These are phyloP conservation scores for Budorcas taxicolor DNA, from an alignment of 2,113 vertebrate species.

Conservation along the genomic window DNA sequence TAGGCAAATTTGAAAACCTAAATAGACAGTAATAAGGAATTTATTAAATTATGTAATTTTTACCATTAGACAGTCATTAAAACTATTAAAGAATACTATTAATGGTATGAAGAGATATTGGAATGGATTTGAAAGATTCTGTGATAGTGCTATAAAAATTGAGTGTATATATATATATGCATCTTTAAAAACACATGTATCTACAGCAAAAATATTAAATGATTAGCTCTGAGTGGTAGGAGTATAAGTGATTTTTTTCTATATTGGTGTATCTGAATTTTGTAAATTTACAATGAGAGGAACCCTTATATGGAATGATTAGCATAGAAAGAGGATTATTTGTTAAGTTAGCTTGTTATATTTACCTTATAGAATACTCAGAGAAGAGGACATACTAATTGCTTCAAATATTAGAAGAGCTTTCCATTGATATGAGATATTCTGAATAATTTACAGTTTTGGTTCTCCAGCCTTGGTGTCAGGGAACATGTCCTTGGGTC, in stretches of 20 bases:
- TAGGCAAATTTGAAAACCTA: constrained; percentile 1
- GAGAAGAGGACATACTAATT: not conserved
- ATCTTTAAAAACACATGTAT: not conserved
- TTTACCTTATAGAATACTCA: not conserved
- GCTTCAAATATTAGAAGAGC: constrained; percentile 16
- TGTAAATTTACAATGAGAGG: not conserved
- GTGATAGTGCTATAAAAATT: not conserved
- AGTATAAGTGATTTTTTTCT: not conserved
- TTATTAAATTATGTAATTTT: constrained; percentile 23
- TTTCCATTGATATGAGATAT: constrained; percentile 6
- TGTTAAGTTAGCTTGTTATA: not conserved
- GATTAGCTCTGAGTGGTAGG: not conserved
- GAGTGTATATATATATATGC: not conserved
- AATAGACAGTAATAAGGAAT: not conserved
- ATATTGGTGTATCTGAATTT: not conserved
- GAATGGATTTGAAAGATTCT: constrained; percentile 17
- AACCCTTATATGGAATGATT: not conserved
- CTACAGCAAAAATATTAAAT: not conserved
- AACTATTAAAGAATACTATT: not conserved
- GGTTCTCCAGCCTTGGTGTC: not conserved
- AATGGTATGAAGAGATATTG: not conserved
- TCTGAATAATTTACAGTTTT: not conserved
- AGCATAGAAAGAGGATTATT: not conserved
- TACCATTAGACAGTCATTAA: not conserved
- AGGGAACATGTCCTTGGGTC: not conserved